A percentile compares a stretch with the other conserved stretches of the same genome.
Conservation (phyloP, 2,113 vertebrate species). For the Calyptommatus sinebrachiatus region DNA sequence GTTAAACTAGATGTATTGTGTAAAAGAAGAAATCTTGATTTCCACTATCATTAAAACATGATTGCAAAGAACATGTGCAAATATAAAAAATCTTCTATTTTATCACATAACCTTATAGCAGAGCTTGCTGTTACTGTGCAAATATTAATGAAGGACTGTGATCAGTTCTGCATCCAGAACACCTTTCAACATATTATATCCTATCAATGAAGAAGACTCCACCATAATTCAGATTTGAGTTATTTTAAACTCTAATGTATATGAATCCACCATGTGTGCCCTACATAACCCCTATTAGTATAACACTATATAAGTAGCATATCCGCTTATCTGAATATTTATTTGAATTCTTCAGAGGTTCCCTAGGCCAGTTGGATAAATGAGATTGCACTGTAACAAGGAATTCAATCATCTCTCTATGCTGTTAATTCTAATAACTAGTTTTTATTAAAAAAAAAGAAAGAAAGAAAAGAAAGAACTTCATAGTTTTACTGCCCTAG, state of each 20-base stretch:
- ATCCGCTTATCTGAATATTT: conserved; percentile 26
- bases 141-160: conserved; percentile 7
- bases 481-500: conserved; percentile 9
- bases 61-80: neutral
- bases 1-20: neutral
- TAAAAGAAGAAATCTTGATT: neutral
- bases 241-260: neutral
- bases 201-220: neutral
- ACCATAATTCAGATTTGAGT: neutral
- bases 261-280: conserved; percentile 3
- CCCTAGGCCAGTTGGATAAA: conserved; percentile 23
- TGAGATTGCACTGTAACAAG: conserved; percentile 24
- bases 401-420: conserved; percentile 24
- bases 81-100: neutral
- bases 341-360: conserved; percentile 15
- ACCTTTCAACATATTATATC: neutral
- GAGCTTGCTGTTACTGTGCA: conserved; percentile 1
- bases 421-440: conserved; percentile 29
- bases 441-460: no score
- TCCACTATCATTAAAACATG: neutral
- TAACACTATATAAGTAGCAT: conserved; percentile 19
- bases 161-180: neutral
- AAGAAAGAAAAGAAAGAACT: neutral
- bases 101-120: neutral
- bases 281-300: conserved; percentile 15